Conservation (phyloP, 2,797 vertebrate species). For the Emys orbicularis region DNA sequence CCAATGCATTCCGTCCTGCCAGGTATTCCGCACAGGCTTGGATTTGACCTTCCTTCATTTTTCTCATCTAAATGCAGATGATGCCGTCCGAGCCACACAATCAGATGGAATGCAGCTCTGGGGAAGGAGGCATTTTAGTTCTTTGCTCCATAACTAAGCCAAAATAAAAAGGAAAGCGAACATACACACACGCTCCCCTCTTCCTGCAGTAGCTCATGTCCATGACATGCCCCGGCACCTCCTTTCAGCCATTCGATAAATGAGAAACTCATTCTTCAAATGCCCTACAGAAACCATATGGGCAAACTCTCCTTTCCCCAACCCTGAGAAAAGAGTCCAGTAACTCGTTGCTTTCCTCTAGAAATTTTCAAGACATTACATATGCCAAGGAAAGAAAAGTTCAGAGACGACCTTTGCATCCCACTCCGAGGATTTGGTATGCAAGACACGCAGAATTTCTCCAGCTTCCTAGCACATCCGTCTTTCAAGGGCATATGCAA, state of each 20-base stretch:
- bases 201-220: conserved; percentile 62
- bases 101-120: conserved; percentile 50
- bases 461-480: conserved; percentile 14
- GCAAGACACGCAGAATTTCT: conserved; percentile 41
- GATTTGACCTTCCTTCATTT: conserved; percentile 49
- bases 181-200: conserved; percentile 22
- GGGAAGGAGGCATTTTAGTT: conserved; percentile 45
- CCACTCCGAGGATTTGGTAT: neutral
- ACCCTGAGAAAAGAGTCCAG: conserved; percentile 21
- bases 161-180: neutral
- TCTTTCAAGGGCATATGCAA: conserved; percentile 22
- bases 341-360: conserved; percentile 45
- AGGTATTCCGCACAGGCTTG: neutral
- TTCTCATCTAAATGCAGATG: conserved; percentile 14
- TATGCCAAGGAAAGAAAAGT: conserved; percentile 50
- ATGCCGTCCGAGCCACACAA: neutral
- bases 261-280: conserved; percentile 35
- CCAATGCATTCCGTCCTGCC: conserved; percentile 5
- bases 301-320: conserved; percentile 41
- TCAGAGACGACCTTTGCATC: conserved; percentile 48
- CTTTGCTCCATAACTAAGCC: conserved; percentile 40
- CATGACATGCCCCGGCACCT: conserved; percentile 42
- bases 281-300: neutral
- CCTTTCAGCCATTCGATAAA: conserved; percentile 48
- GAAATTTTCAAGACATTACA: neutral